Evolutionary conservation across 2,888 invertebrate genomes (phyloP).

Genomic region (Acanthosoma haemorrhoidale): DNA sequence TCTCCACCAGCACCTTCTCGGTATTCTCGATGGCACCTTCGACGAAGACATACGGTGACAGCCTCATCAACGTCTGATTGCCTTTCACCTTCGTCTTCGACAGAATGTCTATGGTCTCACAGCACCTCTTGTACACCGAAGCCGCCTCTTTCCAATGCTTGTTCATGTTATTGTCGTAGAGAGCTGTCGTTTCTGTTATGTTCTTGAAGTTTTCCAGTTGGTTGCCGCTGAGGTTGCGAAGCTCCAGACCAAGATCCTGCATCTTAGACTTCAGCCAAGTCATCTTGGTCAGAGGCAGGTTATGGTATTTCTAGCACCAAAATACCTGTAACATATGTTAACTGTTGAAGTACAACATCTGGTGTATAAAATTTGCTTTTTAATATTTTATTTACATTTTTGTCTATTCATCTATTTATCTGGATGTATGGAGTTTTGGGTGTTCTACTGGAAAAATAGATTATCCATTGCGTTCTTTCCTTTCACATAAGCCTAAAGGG

Average conservation of each 20-base stretch:
- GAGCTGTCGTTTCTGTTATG: not conserved
- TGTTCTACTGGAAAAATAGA: too few relatives aligned
- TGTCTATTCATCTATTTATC: too few relatives aligned
- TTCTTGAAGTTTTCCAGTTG: not conserved
- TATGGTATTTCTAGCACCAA: too few relatives aligned
- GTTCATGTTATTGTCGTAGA: not conserved
- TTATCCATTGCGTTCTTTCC: too few relatives aligned
- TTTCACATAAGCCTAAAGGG: too few relatives aligned
- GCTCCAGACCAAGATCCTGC: not conserved
- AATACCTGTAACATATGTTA: too few relatives aligned
- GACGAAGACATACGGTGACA: not conserved
- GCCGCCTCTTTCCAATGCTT: not conserved
- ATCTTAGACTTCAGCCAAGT: not conserved
- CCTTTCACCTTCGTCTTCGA: not conserved
- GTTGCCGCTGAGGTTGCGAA: not conserved
- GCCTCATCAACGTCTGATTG: not conserved
- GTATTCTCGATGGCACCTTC: not conserved
- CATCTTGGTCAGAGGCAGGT: not conserved
- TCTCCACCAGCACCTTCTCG: not conserved
- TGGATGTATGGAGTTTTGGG: too few relatives aligned
- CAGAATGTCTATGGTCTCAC: not conserved
- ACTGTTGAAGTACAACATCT: too few relatives aligned
- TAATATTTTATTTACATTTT: too few relatives aligned
- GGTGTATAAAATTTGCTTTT: too few relatives aligned
- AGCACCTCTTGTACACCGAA: not conserved